Base-by-base conservation (phyloP, 35 echinoderm and acorn worm species). In the Hemicentrotus pulcherrimus region DNA sequence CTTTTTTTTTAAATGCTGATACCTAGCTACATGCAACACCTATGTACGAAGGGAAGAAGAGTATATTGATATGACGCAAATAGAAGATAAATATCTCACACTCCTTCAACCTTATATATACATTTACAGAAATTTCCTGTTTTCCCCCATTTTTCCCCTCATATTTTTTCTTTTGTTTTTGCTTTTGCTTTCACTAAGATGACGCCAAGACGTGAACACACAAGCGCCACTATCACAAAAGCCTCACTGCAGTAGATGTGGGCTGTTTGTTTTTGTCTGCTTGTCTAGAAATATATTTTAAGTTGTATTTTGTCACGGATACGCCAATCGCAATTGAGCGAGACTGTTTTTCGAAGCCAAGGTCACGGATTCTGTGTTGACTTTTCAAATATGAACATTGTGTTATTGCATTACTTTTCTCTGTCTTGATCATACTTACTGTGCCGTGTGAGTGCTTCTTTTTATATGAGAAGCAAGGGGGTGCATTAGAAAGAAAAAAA, bases 221-320 rank as follows among this genome's bases (percentile, higher is more conserved):
- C 65, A 28, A 78, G 65, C 65, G 22, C 28, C 65, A 78, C 19
- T 18, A 78, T 78, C 65, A 78, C 65, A 78, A 78, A n/a, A 47
- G 88, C 31, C 12, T n/a, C n/a, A n/a, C n/a, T 90, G 12, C 15
- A 3, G n/a, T 90, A 31, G 88, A 90, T 33, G 32, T 33, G 4
- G 32, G 14, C 46, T 90, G 88, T 90, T 90, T 90, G 88, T n/a
- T 19, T 45, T 45, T 33, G 32, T 47, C 88, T 10, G 32, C 32
- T 47, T 90, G 88, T 5, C 88, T 47, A 90, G 46, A 47, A 90
- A 90, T 90, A 47, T 32, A 45, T 90, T 86, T 9, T 0, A 32
- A 45, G 88, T 90, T 47, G 46, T 18, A 13, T 32, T 90, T 90
- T 90, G 88, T 90, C 88, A 90, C 88, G 88, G 88, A 90, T 90